Conservation (phyloP, 2,113 vertebrate species). For the Forbesichthys agassizii region DNA sequence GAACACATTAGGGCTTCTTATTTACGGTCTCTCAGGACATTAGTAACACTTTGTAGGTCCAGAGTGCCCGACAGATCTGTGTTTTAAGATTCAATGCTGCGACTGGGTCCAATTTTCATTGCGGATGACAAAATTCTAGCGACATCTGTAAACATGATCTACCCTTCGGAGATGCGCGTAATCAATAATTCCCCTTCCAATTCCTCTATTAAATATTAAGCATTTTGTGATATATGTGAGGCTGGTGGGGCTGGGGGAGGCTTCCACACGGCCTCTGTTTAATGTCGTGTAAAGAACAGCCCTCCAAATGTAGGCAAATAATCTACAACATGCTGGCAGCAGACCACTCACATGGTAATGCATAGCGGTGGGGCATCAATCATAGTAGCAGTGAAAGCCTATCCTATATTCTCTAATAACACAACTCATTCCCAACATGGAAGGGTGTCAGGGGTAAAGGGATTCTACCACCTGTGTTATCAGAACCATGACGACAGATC, state of each 20-base stretch:
- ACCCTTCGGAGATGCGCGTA: conserved; percentile 34
- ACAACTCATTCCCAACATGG: conserved; percentile 42
- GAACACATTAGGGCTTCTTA: conserved; percentile 62
- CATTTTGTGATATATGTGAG: conserved; percentile 46
- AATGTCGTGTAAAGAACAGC: conserved; percentile 68
- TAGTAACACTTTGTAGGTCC: conserved; percentile 51
- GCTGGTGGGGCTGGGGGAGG: not conserved
- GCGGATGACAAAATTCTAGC: conserved; percentile 39
- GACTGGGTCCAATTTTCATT: conserved; percentile 48
- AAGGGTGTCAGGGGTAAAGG: conserved; percentile 46
- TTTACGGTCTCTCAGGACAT: conserved; percentile 58
- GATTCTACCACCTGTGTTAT: conserved; percentile 48
- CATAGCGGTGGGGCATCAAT: conserved; percentile 56
- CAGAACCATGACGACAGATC: conserved; percentile 49
- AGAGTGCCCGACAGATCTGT: conserved; percentile 38
- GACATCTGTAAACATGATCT: conserved; percentile 55
- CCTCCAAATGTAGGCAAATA: conserved; percentile 59
- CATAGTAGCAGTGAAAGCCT: conserved; percentile 57
- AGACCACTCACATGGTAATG: conserved; percentile 46
- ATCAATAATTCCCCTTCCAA: conserved; percentile 53
- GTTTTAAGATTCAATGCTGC: conserved; percentile 36
- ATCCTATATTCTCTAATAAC: conserved; percentile 60
- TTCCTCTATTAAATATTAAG: conserved; percentile 22
- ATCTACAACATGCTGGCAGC: conserved; percentile 57
- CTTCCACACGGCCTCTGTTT: conserved; percentile 55